Evolutionary conservation across 1,140 invertebrate species (phyloP).

Genomic region (Cherax quadricarinatus): DNA sequence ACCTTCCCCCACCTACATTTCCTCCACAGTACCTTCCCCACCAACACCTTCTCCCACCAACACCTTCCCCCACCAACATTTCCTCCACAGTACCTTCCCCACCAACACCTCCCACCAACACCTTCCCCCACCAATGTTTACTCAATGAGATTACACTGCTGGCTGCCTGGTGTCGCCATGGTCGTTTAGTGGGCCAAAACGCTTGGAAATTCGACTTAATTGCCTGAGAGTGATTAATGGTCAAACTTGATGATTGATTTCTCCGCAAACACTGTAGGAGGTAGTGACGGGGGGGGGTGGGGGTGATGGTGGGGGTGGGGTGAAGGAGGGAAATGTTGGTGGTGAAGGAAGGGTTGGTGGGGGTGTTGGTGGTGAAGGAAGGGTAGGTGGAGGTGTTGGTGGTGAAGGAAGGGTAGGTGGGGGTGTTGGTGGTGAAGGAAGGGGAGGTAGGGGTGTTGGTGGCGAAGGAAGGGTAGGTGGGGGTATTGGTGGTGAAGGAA

Average conservation of each 20-base stretch:
- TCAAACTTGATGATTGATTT: slow-evolving; percentile 50
- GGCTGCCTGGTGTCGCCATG: background rate
- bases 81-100: background rate
- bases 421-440: too few relatives aligned
- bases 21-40: background rate
- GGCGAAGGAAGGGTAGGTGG: background rate
- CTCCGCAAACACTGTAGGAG: slow-evolving; percentile 31
- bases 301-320: too few relatives aligned
- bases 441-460: background rate
- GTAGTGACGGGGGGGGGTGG: background rate
- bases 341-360: too few relatives aligned
- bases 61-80: too few relatives aligned
- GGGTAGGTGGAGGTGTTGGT: background rate
- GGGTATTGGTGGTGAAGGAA: background rate
- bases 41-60: background rate
- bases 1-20: background rate
- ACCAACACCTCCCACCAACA: too few relatives aligned
- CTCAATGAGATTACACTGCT: background rate
- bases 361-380: background rate
- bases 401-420: background rate
- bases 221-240: slow-evolving; percentile 40
- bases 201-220: slow-evolving; percentile 44
- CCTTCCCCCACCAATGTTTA: background rate
- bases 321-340: too few relatives aligned
- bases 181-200: slow-evolving; percentile 32